Percentiles rank a stretch among this genome's conserved stretches.
Conservation (phyloP, 2,113 vertebrate genomes). For the Gallinago media region DNA sequence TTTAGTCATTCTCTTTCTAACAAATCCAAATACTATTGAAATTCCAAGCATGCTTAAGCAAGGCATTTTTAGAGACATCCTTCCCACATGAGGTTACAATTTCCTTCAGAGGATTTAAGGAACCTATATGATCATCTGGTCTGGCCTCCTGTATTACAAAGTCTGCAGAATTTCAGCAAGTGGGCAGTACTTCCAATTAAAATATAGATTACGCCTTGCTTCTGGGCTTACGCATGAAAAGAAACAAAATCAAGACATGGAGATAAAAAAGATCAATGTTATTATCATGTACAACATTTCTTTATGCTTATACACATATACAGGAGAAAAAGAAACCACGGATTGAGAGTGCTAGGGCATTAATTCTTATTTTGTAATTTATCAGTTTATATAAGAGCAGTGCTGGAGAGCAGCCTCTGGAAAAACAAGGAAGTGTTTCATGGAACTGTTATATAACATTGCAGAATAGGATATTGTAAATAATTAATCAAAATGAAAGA, state of each 20-base stretch:
- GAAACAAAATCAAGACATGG: not conserved
- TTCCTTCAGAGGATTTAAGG: not conserved
- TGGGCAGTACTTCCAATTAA: not conserved
- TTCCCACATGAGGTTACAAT: not conserved
- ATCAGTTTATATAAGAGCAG: not conserved
- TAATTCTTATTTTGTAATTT: not conserved
- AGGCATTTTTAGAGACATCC: not conserved
- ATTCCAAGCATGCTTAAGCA: not conserved
- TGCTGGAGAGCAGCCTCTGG: not conserved
- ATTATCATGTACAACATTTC: not conserved
- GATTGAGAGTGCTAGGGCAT: not conserved
- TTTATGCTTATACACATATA: not conserved
- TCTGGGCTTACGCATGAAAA: not conserved
- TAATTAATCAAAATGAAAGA: not conserved
- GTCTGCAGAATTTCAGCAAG: not conserved
- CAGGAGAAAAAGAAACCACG: not conserved
- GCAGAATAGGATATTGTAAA: not conserved
- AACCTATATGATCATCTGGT: not conserved
- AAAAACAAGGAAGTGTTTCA: not conserved
- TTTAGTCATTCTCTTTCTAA: not conserved
- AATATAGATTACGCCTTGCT: not conserved
- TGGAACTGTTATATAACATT: not conserved
- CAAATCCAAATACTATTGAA: not conserved
- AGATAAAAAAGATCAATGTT: not conserved
- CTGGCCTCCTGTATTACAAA: not conserved